Evolutionary conservation across 2,797 vertebrate species (phyloP), one percentile per base, ranked within the genome.

Genomic region (Scyliorhinus canicula): DNA sequence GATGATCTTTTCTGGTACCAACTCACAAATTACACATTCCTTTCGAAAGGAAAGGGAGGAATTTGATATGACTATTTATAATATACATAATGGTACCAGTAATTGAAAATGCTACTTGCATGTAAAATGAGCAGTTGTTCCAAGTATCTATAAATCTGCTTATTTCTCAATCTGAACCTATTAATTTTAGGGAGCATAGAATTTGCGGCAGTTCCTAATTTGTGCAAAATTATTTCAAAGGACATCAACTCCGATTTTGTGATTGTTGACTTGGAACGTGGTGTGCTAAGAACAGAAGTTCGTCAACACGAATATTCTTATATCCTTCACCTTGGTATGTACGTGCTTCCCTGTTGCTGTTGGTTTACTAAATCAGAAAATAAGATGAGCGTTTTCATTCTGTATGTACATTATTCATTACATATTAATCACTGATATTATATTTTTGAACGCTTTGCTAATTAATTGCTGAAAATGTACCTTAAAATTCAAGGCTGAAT

Each of bases 281-380:
- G 96, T 63, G 97, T 96, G 85, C 96, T 99, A 91, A 97, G 98
- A 95, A 96, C 97, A 82, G 98, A 99, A 95, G 96, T 98, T 82
- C 96, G 98, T 7, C 47, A 99, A 95, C 98, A 97, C 95, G 98
- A 98, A 95, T 96, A 97, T 97, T 99, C 98, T 0, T 99, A 98
- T 96, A 97, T 99, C 95, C 95, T 99, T 65, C 97, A 98, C 96
- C 95, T 99, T 95, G 96, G 99, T 99, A 96, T 97, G 99, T 97
- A 95, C 3, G 26, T 28, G 28, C 24, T 65, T 93, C 63, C 26
- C 12, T 93, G 14, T 24, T 44, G 63, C 40, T 50, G 44, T 47
- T 74, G 67, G 67, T 16, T 21, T 50, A 47, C 9, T 11, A 31
- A 35, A 50, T 71, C 65, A 74, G 63, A 50, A 93, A 69, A 50